A percentile compares a stretch with the other conserved stretches of the same genome.
Conservation (phyloP, 2,113 vertebrate species). For the Poicephalus gulielmi region DNA sequence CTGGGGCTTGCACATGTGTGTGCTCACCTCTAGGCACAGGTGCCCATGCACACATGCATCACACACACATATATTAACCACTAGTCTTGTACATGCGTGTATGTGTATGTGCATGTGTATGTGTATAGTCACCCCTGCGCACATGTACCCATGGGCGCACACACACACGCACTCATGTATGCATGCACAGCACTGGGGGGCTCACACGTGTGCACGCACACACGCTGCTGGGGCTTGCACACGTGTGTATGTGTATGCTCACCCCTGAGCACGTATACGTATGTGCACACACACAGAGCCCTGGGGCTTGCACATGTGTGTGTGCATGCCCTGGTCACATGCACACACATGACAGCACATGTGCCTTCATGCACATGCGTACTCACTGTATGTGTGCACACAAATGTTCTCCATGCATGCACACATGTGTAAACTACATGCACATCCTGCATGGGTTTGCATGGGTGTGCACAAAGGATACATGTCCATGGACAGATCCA, state of each 20-base stretch:
- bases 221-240: neutral
- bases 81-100: neutral
- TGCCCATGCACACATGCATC: accelerated
- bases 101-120: neutral
- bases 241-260: accelerated
- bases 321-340: too few relatives aligned
- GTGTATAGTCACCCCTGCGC: too few relatives aligned
- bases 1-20: neutral
- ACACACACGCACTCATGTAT: neutral
- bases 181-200: neutral
- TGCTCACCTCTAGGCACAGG: neutral
- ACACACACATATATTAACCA: neutral
- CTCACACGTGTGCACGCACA: too few relatives aligned
- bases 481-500: neutral
- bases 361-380: accelerated
- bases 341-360: accelerated
- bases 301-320: too few relatives aligned
- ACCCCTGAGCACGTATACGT: too few relatives aligned
- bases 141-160: too few relatives aligned
- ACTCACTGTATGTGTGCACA: too few relatives aligned
- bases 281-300: too few relatives aligned
- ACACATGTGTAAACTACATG: neutral
- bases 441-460: neutral
- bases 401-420: accelerated
- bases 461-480: neutral